Percentiles rank a stretch among this genome's conserved stretches.
phyloP scores from a whole-genome alignment of 1,140 invertebrate genomes.

The Platyscapa corneri region DNA sequence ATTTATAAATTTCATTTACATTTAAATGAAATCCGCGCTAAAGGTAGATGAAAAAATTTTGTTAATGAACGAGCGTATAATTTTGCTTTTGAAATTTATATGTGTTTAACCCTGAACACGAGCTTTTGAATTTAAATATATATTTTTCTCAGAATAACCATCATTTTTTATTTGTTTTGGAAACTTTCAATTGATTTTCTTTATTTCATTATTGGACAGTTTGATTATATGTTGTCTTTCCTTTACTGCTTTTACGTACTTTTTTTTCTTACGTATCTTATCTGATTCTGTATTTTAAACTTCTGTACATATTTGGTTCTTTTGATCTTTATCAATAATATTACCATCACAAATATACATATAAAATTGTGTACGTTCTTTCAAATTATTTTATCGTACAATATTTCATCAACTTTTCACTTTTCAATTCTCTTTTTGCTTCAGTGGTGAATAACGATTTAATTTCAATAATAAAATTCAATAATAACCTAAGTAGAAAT shows the following conservation, averaged over 20 bases:
- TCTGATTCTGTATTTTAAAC: not conserved
- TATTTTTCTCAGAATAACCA: not conserved
- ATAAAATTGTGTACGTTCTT: too few relatives aligned
- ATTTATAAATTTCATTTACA: not conserved
- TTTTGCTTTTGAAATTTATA: not conserved
- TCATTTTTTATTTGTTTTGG: not conserved
- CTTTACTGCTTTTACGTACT: not conserved
- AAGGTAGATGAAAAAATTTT: not conserved
- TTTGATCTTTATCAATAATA: too few relatives aligned
- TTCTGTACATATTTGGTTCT: too few relatives aligned
- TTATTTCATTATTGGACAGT: not conserved
- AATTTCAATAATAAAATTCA: too few relatives aligned
- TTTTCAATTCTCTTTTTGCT: too few relatives aligned
- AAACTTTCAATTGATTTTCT: not conserved
- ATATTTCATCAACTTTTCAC: too few relatives aligned
- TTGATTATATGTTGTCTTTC: not conserved
- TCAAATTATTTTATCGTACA: too few relatives aligned
- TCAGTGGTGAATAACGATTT: too few relatives aligned
- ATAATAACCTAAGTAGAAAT: too few relatives aligned
- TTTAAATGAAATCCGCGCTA: not conserved
- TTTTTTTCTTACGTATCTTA: not conserved
- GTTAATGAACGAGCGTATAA: not conserved
- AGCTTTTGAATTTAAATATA: not conserved
- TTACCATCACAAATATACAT: too few relatives aligned
- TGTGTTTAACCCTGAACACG: not conserved